Percentiles rank a stretch among this genome's conserved stretches.
phyloP scores from a whole-genome alignment of 2,888 invertebrate species.

The Synergus laeviventris region DNA sequence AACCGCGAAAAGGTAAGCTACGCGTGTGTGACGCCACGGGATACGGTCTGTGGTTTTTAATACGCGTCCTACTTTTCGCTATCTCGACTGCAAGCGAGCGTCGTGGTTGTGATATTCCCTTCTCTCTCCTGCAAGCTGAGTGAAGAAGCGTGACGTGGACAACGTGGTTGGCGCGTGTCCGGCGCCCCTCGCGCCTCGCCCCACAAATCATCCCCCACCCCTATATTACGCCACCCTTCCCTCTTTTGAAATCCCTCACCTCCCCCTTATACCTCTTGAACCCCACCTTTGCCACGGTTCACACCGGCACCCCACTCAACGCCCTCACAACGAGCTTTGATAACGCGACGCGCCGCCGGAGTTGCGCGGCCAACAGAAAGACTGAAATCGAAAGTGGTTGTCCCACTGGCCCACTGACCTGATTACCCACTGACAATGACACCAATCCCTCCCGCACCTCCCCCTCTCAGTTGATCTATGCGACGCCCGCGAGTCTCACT shows the following conservation, averaged over 20 bases:
- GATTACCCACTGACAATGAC: constrained; percentile 80
- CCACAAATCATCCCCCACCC: constrained; percentile 1
- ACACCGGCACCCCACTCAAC: constrained; percentile 14
- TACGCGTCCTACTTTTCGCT: constrained; percentile 76
- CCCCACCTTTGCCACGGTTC: constrained; percentile 36
- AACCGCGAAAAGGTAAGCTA: constrained; percentile 42
- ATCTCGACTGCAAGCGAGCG: constrained; percentile 60
- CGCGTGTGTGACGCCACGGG: constrained; percentile 68
- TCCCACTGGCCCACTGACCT: constrained; percentile 83
- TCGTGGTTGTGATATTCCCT: constrained; percentile 55
- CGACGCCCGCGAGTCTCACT: constrained; percentile 51
- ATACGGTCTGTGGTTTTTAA: constrained; percentile 74
- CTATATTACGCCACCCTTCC: constrained; percentile 12
- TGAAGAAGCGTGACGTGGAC: constrained; percentile 4
- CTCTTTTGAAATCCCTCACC: constrained; percentile 40
- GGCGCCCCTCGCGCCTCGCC: constrained; percentile 31
- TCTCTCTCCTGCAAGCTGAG: constrained; percentile 37
- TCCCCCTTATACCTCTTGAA: not conserved
- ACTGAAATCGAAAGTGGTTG: constrained; percentile 75
- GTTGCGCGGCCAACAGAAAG: constrained; percentile 66
- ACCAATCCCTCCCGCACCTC: constrained; percentile 70
- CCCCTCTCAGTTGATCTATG: constrained; percentile 69
- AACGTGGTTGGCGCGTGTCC: constrained; percentile 44
- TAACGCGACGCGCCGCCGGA: constrained; percentile 62
- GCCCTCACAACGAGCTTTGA: constrained; percentile 53